Evolutionary conservation across 2,797 vertebrate genomes (phyloP), one percentile per base, ranked within the genome.

Genomic region (Melopsittacus undulatus): DNA sequence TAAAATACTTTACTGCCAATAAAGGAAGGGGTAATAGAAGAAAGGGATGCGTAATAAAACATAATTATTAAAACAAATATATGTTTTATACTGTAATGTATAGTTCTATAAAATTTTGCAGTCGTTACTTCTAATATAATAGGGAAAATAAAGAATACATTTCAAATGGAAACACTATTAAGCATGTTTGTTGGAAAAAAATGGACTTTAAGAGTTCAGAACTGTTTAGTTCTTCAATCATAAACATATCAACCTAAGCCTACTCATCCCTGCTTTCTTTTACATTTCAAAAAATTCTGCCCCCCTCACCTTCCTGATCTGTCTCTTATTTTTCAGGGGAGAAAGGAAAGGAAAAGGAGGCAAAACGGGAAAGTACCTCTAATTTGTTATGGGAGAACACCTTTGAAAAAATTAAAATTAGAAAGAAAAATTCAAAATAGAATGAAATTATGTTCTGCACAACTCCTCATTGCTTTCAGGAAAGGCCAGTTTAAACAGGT

Each of bases 31-130:
- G 45, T 68, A 81, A 91, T 43, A 83, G 43, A n/a, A 94, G 46
- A 95, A 95, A 87, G 13, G 30, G 42, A 61, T 62, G 45, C 18
- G 11, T 62, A 85, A 85, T 83, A 91, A 96, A 93, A 89, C 49
- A 46, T 22, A 90, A 86, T 83, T 83, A 51, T 92, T 76, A 93
- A 87, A 96, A 95, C 66, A 93, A 87, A 78, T 54, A n/a, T 24
- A 62, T 57, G 49, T 59, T 87, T 86, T 83, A 56, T 86, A 74
- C n/a, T 76, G 42, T 29, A 92, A 56, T 42, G 40, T 59, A 84
- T 21, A 40, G 36, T 73, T 48, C 81, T 40, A n/a, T 62, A 76
- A 93, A 73, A 73, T 73, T 80, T 30, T 88, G 45, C 26, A 42
- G 54, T 63, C 13, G 10, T 79, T 92, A 80, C 75, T 93, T 83